Conservation (phyloP, 2,888 invertebrate genomes). For the Zele albiditarsus region DNA sequence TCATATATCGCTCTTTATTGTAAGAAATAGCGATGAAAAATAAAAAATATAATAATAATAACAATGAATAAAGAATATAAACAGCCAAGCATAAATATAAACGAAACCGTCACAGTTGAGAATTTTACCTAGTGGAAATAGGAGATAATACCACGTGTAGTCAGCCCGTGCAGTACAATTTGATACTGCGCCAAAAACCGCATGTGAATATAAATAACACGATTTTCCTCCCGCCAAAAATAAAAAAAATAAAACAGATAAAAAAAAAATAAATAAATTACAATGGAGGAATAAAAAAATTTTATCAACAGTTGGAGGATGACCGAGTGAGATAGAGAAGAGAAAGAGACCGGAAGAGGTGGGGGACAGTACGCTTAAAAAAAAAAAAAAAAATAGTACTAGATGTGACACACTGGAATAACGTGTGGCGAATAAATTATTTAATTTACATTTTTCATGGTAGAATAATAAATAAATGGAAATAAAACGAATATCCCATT, state of each 20-base stretch:
- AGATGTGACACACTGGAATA: neutral
- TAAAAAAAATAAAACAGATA: neutral
- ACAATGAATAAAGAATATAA: neutral
- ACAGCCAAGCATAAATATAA: neutral
- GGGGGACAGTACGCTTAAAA: slow-evolving; percentile 55
- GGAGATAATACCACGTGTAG: neutral
- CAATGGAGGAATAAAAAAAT: neutral
- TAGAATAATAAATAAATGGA: no score
- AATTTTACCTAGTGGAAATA: slow-evolving; percentile 6
- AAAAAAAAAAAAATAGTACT: slow-evolving; percentile 16
- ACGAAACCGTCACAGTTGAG: neutral
- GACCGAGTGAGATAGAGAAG: neutral
- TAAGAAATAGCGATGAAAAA: neutral
- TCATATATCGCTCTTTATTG: neutral
- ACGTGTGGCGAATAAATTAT: neutral
- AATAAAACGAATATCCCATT: neutral
- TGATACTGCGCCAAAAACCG: neutral
- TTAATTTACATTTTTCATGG: neutral
- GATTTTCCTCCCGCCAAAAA: neutral
- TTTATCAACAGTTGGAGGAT: no score
- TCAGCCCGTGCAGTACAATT: neutral
- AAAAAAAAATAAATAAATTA: neutral
- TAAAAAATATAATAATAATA: neutral
- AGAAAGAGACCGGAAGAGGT: slow-evolving; percentile 31
- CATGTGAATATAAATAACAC: neutral